Base-by-base conservation (phyloP, 2,113 vertebrate species). In the Phycodurus eques region DNA sequence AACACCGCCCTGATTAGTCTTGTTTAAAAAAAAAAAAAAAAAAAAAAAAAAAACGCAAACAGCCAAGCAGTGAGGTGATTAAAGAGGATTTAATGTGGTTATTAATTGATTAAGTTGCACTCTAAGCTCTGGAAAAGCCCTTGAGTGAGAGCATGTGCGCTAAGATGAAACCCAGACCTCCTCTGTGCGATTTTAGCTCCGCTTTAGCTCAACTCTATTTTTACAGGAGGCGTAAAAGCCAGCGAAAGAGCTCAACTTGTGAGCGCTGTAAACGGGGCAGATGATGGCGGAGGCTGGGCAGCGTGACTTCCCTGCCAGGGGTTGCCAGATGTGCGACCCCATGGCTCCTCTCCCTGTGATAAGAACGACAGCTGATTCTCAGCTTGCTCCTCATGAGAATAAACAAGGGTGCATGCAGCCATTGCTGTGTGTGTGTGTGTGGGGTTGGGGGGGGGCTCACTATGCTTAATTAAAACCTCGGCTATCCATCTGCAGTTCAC, bases 321-420 rank as follows among this genome's bases (percentile, higher is more conserved):
- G 76, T 77, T 80, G 74, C 87, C 92, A 92, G 90, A 91, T 92
- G 89, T 88, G 80, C 78, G 86, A 86, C 83, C 76, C 66, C 33
- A n/a, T 43, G 68, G 71, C 51, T 60, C 72, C 71, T 80, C 80
- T 68, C 67, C 74, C 59, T 70, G 66, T 14, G 47, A 88, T 85
- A 76, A 81, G 85, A 85, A 46, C 68, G 71, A 83, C 87, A 88
- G 87, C 86, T 87, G 88, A 81, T 84, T 82, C 78, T 53, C 68
- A 83, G 71, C 78, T 44, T 71, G 83, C 75, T 42, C 74, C 83
- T 80, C 47, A 65, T 82, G 88, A 70, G 65, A 85, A 81, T 66
- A 73, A 33, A 51, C 19, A 1, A 17, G 0, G 57, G 47, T 33
- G 81, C 65, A n/a, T 56, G 35, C 49, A 49, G 27, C 43, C 73